Base-by-base conservation (phyloP, 2,888 invertebrate species). In the Schizaphis graminum region DNA sequence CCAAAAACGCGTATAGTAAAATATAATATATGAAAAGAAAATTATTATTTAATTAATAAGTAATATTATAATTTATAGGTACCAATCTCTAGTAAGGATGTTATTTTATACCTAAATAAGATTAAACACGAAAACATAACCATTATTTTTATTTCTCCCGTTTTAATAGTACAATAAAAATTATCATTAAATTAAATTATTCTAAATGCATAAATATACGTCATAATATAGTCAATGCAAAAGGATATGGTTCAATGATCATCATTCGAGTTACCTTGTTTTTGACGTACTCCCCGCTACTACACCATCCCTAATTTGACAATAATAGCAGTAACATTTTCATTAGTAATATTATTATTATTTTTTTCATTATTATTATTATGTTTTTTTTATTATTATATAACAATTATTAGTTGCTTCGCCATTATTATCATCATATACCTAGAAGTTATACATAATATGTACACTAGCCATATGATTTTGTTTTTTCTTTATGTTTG, bases 1-100 rank as follows among this genome's bases (percentile, higher is more conserved):
- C 93, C 16, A 77, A 89, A 53, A 88, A 53, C 21, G 16, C 77
- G 53, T 93, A 53, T 89, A 89, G 86, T 61, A 61, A 87, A 86
- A 87, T 92, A 61, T 92, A 92, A 61, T 92, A 92, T 92, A 91
- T 53, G 2, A 67, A 67, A 88, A 35, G 41, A 35, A 88, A 67
- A 88, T 53, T 35, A 77, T 49, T 49, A 91, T 87, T 61, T 35
- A 49, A 49, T 49, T 77, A 67, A 35, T 91, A n/a, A 47, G 44
- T 90, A 21, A 47, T n/a, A n/a, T n/a, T n/a, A n/a, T n/a, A n/a
- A n/a, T n/a, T n/a, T n/a, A n/a, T 53, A 90, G 35, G 16, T 47
- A 86, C 47, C 77, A 77, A 77, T 77, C 77, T 77, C 35, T 77
- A 77, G 77, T 77, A 67, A 67, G 35, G 3, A 21, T 77, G 35